Conservation (phyloP, 2,113 vertebrate species). For the Lethenteron reissneri region DNA sequence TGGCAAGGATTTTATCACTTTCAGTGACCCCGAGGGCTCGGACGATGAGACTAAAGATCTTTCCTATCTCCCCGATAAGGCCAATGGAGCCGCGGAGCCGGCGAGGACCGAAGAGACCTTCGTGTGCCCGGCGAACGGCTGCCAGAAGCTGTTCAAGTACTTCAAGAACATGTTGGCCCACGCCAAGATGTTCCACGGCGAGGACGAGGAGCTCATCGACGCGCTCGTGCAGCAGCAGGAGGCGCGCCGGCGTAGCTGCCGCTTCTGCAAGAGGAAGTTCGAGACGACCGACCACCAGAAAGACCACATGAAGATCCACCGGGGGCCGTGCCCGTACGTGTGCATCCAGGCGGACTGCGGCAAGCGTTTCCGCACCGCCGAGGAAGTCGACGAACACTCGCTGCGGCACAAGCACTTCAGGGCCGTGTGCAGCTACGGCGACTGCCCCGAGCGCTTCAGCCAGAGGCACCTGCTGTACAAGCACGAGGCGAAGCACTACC, state of each 20-base stretch:
- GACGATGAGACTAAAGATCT: constrained; percentile 12
- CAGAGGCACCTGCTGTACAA: constrained; percentile 82
- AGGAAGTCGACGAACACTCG: constrained; percentile 64
- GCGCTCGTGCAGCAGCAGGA: constrained; percentile 72
- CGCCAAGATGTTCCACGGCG: constrained; percentile 57
- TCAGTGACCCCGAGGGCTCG: not conserved
- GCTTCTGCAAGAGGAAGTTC: constrained; percentile 69
- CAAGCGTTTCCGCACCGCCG: constrained; percentile 44
- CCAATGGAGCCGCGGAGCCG: constrained; percentile 20
- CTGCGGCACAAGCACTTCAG: constrained; percentile 56
- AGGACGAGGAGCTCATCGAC: constrained; percentile 54
- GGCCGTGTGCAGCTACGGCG: constrained; percentile 68
- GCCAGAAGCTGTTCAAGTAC: constrained; percentile 59
- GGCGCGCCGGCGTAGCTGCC: constrained; percentile 68
- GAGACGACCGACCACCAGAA: constrained; percentile 59
- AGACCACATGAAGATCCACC: constrained; percentile 54
- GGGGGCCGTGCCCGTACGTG: constrained; percentile 45
- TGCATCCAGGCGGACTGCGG: constrained; percentile 64
- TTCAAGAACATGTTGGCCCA: constrained; percentile 86
- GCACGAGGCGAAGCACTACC: constrained; percentile 88
- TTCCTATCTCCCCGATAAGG: constrained; percentile 25
- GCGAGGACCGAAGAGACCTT: constrained; percentile 77
- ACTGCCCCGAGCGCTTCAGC: constrained; percentile 62
- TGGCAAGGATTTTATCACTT: constrained; percentile 1
- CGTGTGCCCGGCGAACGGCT: constrained; percentile 62